Conservation (phyloP, 1,140 invertebrate genomes). For the Dreissena polymorpha region DNA sequence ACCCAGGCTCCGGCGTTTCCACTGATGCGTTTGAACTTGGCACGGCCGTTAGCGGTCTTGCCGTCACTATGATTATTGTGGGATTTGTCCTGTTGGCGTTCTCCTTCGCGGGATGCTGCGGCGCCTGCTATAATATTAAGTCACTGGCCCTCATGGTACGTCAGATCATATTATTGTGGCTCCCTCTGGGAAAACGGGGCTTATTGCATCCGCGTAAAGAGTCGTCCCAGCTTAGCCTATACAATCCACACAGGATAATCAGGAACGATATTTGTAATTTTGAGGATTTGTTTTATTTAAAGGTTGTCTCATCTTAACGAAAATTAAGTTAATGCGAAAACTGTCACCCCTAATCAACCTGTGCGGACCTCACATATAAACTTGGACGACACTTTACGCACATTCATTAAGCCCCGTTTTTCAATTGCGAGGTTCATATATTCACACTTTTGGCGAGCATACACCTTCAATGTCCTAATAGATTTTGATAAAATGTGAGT, state of each 20-base stretch:
- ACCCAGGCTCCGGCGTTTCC: background rate
- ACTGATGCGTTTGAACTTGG: slow-evolving; percentile 17
- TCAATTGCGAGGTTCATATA: too few relatives aligned
- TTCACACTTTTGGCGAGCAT: too few relatives aligned
- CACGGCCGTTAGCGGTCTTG: background rate
- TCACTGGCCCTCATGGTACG: slow-evolving; percentile 21
- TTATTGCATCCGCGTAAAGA: background rate
- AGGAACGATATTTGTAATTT: background rate
- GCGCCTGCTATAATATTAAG: slow-evolving; percentile 7
- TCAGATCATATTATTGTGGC: background rate
- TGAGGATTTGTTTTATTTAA: too few relatives aligned
- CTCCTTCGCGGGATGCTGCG: slow-evolving; percentile 22
- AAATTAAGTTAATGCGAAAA: too few relatives aligned
- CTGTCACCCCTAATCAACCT: too few relatives aligned
- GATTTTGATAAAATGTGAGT: too few relatives aligned
- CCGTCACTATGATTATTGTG: background rate
- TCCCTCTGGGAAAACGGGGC: background rate
- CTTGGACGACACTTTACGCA: too few relatives aligned
- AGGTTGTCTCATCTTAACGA: too few relatives aligned
- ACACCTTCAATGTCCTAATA: too few relatives aligned
- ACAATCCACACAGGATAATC: background rate
- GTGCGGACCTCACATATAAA: too few relatives aligned
- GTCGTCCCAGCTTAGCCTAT: background rate
- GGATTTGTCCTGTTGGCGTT: slow-evolving; percentile 3
- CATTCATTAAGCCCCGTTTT: too few relatives aligned